These are phyloP conservation scores for Odocoileus hemionus DNA, from an alignment of 2,113 vertebrate species.

Conservation along the genomic window DNA sequence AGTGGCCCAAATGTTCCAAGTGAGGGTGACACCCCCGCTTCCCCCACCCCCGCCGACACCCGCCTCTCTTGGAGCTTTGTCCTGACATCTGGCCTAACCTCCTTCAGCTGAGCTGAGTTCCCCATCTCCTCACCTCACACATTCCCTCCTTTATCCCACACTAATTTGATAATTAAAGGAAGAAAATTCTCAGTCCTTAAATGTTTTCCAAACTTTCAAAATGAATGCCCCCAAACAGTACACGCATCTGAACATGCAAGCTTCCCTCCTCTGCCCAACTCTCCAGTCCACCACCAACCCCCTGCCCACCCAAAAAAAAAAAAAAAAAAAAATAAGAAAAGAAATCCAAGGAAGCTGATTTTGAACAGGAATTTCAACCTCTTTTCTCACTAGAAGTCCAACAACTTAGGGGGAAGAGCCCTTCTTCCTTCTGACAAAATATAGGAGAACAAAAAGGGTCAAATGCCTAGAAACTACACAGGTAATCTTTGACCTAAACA, in stretches of 20 bases:
- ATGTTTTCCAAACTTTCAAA: neutral
- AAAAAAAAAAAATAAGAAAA: neutral
- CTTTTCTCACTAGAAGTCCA: neutral
- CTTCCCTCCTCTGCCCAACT: neutral
- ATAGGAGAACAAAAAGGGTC: neutral
- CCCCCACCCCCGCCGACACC: neutral
- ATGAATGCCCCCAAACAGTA: neutral
- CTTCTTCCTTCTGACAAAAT: neutral
- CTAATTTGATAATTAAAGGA: neutral
- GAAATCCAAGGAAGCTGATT: neutral
- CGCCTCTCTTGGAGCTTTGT: neutral
- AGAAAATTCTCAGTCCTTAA: neutral
- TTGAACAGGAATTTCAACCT: neutral
- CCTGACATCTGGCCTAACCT: neutral
- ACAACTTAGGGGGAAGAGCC: neutral
- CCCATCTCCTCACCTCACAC: neutral
- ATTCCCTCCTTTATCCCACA: neutral
- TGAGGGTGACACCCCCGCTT: neutral
- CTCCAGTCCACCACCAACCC: conserved; percentile 41
- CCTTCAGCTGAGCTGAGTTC: neutral
- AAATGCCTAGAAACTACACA: neutral
- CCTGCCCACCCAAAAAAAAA: neutral
- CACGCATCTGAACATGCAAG: neutral
- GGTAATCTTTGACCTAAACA: neutral
- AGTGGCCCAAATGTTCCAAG: neutral